Conservation (phyloP, 2,888 invertebrate species). For the Drosophila atroscutellata region DNA sequence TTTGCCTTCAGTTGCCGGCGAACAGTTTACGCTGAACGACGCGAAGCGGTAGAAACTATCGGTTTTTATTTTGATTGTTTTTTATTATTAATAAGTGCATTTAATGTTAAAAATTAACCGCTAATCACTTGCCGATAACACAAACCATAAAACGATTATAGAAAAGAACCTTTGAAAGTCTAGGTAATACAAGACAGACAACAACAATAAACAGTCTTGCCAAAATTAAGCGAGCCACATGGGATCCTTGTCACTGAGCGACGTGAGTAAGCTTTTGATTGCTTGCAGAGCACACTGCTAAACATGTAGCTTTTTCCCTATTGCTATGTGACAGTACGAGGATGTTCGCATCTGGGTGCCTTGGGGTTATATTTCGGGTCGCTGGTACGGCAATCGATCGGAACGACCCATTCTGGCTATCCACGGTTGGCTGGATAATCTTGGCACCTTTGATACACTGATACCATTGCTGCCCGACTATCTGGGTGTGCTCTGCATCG, state of each 20-base stretch:
- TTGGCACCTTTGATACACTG: slow-evolving; percentile 89
- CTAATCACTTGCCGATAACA: slow-evolving; percentile 1
- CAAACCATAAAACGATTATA: slow-evolving; percentile 8
- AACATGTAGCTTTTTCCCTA: neutral
- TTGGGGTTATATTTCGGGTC: slow-evolving; percentile 89
- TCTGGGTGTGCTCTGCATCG: slow-evolving; percentile 87
- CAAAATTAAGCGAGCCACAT: slow-evolving; percentile 24
- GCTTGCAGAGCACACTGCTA: slow-evolving; percentile 14
- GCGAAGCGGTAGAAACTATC: neutral
- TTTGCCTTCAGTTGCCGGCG: slow-evolving; percentile 7
- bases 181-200: neutral
- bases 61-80: neutral
- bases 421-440: slow-evolving; percentile 92
- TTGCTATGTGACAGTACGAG: slow-evolving; percentile 81
- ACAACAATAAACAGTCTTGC: neutral
- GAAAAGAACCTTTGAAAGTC: slow-evolving; percentile 25
- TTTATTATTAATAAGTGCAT: neutral
- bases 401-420: slow-evolving; percentile 88
- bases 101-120: no score
- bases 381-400: slow-evolving; percentile 88
- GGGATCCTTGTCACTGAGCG: slow-evolving; percentile 49
- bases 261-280: slow-evolving; percentile 35
- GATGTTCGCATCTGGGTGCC: slow-evolving; percentile 88
- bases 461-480: slow-evolving; percentile 87
- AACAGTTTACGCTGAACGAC: neutral